These are phyloP conservation scores for Selenia dentaria DNA, from an alignment of 2,888 invertebrate genomes.

Conservation along the genomic window DNA sequence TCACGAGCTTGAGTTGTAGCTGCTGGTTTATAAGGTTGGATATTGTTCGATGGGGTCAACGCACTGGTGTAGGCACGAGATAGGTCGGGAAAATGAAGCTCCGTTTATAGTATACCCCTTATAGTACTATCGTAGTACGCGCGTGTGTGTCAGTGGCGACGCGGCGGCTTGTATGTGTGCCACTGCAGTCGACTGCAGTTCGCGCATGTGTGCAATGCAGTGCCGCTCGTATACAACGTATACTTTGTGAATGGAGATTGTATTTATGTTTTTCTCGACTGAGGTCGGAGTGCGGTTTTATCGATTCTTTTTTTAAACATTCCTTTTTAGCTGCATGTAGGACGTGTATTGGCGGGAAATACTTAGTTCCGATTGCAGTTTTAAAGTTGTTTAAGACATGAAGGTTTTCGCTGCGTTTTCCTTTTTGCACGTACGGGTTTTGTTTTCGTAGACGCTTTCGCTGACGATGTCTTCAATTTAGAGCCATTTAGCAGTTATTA, in stretches of 20 bases:
- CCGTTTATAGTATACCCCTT: constrained; percentile 77
- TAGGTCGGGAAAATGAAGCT: constrained; percentile 74
- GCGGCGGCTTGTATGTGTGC: constrained; percentile 34
- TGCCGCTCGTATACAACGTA: constrained; percentile 41
- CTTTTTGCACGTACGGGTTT: no score
- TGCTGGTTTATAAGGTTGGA: constrained; percentile 38
- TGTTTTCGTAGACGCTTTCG: neutral
- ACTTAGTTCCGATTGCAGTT: constrained; percentile 35
- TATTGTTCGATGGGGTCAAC: constrained; percentile 30
- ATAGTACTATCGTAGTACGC: constrained; percentile 75
- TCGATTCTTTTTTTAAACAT: constrained; percentile 60
- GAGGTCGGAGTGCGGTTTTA: constrained; percentile 56
- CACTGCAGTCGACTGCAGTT: constrained; percentile 51
- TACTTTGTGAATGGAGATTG: constrained; percentile 65
- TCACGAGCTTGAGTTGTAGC: constrained; percentile 33
- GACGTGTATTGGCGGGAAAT: constrained; percentile 45
- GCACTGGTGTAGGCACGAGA: constrained; percentile 56
- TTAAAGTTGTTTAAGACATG: constrained; percentile 33
- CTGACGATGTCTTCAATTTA: no score
- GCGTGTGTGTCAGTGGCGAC: constrained; percentile 46
- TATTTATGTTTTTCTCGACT: constrained; percentile 52
- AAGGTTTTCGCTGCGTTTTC: constrained; percentile 5
- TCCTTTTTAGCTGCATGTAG: constrained; percentile 38
- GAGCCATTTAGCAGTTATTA: no score
- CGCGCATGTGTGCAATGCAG: constrained; percentile 45